Evolutionary conservation across 2,797 vertebrate species (phyloP), one percentile per base, ranked within the genome.

Genomic region (Hoplostethus mediterraneus): DNA sequence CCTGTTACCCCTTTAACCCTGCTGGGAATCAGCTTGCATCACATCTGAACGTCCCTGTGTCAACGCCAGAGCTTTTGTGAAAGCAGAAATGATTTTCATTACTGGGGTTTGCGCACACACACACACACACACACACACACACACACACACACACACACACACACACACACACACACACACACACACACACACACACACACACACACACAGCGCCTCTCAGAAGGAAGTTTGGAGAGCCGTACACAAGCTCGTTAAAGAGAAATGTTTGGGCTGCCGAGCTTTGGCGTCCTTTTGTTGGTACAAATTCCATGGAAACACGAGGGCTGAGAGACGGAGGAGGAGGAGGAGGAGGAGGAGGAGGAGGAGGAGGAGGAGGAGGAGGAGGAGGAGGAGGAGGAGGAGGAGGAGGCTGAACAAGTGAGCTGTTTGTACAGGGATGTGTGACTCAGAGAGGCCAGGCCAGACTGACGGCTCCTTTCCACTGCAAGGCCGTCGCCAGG

Each of bases 401-500:
- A 48, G 30, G 42, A 56, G 65, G 65, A 16, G 48, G 51, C 36
- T 48, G 54, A 56, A 60, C 30, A 40, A 58, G 40, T 14, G 49
- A 61, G 56, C 40, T 14, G 51, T 63, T 38, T 71, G 47, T 55
- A 44, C 3, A 31, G 60, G 0, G 75, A 63, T 2, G 14, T 53
- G 79, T 87, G 90, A 90, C 60, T 80, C 83, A 79, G 75, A 72
- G 45, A 71, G 47, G 38, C 67, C 6, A 60, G 59, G 71, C 69
- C 59, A 61, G 3, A 14, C 68, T 82, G 82, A 82, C 59, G 13
- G 73, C 52, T 67, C 21, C 38, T 81, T 88, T 90, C 86, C 87
- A 72, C 77, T 75, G 74, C 45, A 79, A 73, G 85, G 80, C 78
- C 80, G 49, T 12, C 70, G 62, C 77, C 69, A 65, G 85, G 63